Conservation (phyloP, 2,113 vertebrate genomes). For the Rhea pennata region DNA sequence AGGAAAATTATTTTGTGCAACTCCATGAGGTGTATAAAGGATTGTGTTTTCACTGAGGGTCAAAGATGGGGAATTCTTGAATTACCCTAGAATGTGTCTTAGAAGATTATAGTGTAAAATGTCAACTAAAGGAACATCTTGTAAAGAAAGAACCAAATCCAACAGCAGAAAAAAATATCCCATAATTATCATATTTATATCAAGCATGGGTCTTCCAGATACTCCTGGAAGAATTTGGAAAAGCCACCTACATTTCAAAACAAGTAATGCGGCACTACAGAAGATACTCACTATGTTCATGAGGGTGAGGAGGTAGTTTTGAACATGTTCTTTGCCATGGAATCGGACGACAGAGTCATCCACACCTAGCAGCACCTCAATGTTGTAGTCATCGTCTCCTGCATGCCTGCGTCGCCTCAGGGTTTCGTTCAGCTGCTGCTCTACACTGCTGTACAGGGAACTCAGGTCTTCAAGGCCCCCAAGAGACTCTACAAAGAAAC, state of each 20-base stretch:
- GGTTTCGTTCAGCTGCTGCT: slow-evolving; percentile 82
- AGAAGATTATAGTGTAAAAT: neutral
- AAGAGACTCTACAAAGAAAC: slow-evolving; percentile 75
- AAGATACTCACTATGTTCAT: slow-evolving; percentile 96
- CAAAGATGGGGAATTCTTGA: neutral
- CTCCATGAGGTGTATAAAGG: neutral
- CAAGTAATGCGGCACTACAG: accelerated
- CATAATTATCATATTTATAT: neutral
- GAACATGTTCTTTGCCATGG: slow-evolving; percentile 98
- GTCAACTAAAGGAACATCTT: neutral
- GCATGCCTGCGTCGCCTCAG: slow-evolving; percentile 81
- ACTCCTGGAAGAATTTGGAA: neutral
- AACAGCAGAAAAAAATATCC: neutral
- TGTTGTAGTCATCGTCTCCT: slow-evolving; percentile 90
- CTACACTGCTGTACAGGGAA: slow-evolving; percentile 52
- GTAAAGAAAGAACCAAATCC: neutral
- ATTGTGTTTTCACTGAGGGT: neutral
- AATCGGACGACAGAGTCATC: slow-evolving; percentile 97
- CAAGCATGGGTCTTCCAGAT: neutral
- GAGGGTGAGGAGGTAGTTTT: slow-evolving; percentile 97
- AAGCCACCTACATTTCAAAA: neutral
- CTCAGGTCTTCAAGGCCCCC: slow-evolving; percentile 72
- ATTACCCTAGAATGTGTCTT: neutral
- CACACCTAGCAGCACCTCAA: slow-evolving; percentile 95
- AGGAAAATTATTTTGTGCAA: neutral